Evolutionary conservation across 1,140 invertebrate species (phyloP).

Genomic region (Ceratosolen fusciceps): DNA sequence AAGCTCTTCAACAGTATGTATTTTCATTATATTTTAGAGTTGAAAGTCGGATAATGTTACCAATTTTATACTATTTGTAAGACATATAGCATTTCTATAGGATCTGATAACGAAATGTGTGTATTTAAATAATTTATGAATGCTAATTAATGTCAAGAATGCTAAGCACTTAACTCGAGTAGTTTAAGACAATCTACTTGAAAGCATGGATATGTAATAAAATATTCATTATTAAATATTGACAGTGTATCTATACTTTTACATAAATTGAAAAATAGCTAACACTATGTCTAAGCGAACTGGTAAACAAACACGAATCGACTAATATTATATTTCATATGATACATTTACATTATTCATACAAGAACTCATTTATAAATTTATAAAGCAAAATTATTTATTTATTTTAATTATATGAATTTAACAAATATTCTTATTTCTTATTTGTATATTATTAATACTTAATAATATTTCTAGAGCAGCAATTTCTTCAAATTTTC

Average conservation of each 20-base stretch:
- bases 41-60: neutral
- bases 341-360: too few relatives aligned
- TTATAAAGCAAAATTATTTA: too few relatives aligned
- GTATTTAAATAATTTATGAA: slow-evolving; percentile 12
- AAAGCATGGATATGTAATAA: neutral
- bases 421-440: too few relatives aligned
- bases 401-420: too few relatives aligned
- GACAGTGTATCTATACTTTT: neutral
- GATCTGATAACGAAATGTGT: neutral
- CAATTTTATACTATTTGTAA: neutral
- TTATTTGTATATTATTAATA: too few relatives aligned
- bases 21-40: neutral
- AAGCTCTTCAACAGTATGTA: neutral
- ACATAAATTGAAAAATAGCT: neutral
- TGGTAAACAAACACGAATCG: too few relatives aligned
- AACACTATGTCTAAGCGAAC: too few relatives aligned
- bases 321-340: too few relatives aligned
- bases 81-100: neutral
- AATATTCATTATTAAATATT: neutral
- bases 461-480: too few relatives aligned
- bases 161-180: neutral
- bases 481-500: too few relatives aligned
- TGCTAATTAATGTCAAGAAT: neutral
- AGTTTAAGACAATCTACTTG: neutral
- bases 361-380: too few relatives aligned